Conservation (phyloP, 2,113 vertebrate genomes). For the Donacobius atricapilla region DNA sequence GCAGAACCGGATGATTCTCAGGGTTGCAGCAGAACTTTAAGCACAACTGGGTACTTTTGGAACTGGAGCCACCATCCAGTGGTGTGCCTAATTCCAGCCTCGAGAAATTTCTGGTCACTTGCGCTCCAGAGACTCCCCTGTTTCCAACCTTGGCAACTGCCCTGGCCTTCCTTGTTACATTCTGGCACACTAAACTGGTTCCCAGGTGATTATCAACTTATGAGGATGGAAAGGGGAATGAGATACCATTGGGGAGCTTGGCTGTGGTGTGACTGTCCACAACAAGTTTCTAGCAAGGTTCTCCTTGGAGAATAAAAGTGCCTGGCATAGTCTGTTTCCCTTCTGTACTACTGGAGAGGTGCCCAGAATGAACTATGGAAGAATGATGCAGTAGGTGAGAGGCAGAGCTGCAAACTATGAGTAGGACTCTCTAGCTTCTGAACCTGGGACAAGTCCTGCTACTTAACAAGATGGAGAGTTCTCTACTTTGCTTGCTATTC, state of each 20-base stretch:
- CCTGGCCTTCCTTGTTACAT: background rate
- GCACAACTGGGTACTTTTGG: background rate
- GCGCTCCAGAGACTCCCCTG: background rate
- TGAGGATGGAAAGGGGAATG: background rate
- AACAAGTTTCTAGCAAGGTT: background rate
- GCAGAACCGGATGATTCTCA: background rate
- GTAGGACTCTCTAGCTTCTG: background rate
- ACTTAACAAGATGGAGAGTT: background rate
- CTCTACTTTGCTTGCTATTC: background rate
- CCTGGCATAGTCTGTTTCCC: background rate
- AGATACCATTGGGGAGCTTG: background rate
- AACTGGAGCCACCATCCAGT: background rate
- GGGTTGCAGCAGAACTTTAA: background rate
- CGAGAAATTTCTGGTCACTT: background rate
- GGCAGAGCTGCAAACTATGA: background rate
- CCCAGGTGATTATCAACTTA: background rate
- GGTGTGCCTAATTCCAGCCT: background rate
- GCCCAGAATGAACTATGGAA: background rate
- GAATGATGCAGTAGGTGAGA: background rate
- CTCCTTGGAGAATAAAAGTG: background rate
- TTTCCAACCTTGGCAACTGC: background rate
- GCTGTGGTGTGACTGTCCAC: background rate
- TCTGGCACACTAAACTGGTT: background rate
- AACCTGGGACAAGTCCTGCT: background rate
- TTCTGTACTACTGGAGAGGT: background rate